Conservation (phyloP, 2,797 vertebrate species). For the Phrynocephalus guinanensis region DNA sequence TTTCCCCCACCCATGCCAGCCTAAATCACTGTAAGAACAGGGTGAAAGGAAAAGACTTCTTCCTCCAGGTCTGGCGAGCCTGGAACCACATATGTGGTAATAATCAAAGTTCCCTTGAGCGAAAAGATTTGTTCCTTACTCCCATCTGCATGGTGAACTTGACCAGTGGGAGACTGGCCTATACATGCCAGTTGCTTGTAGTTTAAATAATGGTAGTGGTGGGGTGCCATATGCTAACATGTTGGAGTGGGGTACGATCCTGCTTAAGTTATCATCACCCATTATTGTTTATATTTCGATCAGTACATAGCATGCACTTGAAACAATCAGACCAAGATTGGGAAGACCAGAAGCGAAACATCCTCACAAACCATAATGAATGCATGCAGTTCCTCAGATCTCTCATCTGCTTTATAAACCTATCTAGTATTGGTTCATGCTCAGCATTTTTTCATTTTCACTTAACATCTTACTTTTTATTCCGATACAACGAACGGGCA, state of each 20-base stretch:
- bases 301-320: not conserved
- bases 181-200: too few species aligned
- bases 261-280: too few species aligned
- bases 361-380: too few species aligned
- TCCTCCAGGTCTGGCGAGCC: fast-evolving
- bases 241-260: too few species aligned
- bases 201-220: too few species aligned
- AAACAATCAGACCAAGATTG: not conserved
- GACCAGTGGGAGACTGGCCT: not conserved
- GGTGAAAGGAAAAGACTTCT: constrained; percentile 17
- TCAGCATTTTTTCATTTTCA: constrained; percentile 14
- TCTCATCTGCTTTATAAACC: not conserved
- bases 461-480: not conserved
- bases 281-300: not conserved
- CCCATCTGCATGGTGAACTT: not conserved
- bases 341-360: not conserved
- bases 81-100: not conserved
- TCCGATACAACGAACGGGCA: not conserved
- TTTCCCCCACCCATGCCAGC: constrained; percentile 47
- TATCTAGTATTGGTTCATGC: not conserved
- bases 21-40: constrained; percentile 65
- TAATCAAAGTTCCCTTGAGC: not conserved
- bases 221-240: too few species aligned
- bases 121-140: not conserved
- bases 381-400: not conserved